Percentiles rank a stretch among this genome's conserved stretches.
phyloP scores from a whole-genome alignment of 2,888 invertebrate genomes.

The Sycophila texana region DNA sequence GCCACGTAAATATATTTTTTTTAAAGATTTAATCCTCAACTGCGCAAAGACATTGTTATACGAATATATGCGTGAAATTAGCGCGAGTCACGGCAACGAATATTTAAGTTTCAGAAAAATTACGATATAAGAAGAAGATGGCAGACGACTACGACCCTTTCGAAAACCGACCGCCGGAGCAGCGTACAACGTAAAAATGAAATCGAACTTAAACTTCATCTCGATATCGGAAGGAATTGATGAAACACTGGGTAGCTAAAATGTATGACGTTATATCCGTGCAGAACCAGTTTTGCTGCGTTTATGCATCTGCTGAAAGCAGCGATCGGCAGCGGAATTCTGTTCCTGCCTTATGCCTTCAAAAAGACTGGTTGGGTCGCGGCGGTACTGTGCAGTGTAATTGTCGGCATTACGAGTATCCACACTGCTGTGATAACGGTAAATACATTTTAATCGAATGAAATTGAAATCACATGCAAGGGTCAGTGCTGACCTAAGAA shows the following conservation, averaged over 20 bases:
- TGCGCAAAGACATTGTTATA: background rate
- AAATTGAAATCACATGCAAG: background rate
- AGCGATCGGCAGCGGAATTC: slow-evolving; percentile 92
- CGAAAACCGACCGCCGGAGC: slow-evolving; percentile 17
- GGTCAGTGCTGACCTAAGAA: too few relatives aligned
- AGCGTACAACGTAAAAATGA: slow-evolving; percentile 4
- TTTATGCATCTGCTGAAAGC: slow-evolving; percentile 93
- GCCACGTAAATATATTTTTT: background rate
- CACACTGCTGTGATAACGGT: slow-evolving; percentile 95
- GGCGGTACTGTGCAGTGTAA: slow-evolving; percentile 14
- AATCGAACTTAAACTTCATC: background rate
- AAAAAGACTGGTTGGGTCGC: slow-evolving; percentile 87
- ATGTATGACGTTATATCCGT: background rate
- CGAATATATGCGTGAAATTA: background rate
- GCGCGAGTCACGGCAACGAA: too few relatives aligned
- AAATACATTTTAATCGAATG: background rate
- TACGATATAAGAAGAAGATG: background rate
- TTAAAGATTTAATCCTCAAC: too few relatives aligned
- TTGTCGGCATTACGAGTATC: slow-evolving; percentile 82
- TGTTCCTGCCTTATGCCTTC: slow-evolving; percentile 93
- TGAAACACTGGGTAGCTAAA: background rate
- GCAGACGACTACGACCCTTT: slow-evolving; percentile 29
- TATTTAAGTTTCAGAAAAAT: background rate
- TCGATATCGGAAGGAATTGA: too few relatives aligned
- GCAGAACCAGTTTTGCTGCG: slow-evolving; percentile 84